A percentile compares a stretch with the other conserved stretches of the same genome.
Conservation (phyloP, 2,888 invertebrate genomes). For the Temnothorax ravouxi region DNA sequence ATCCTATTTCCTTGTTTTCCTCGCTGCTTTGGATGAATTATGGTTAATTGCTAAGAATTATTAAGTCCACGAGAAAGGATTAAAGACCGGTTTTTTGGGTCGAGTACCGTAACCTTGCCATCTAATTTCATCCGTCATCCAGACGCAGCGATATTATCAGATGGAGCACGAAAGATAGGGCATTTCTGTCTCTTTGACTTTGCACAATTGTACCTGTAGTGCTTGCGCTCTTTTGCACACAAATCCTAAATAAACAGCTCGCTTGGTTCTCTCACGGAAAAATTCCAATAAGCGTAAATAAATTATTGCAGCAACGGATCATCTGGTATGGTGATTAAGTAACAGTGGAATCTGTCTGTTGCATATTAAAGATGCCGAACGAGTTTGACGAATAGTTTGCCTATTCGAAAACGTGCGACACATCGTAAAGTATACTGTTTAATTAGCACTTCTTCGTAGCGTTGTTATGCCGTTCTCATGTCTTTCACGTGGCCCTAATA, state of each 20-base stretch:
- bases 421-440: not conserved
- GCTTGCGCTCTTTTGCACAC: conserved; percentile 20
- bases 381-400: not conserved
- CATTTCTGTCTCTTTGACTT: conserved; percentile 8
- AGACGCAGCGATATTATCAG: not conserved
- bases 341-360: not conserved
- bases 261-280: not conserved
- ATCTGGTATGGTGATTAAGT: not conserved
- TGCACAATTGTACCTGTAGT: not conserved
- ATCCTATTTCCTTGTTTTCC: not conserved
- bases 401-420: not conserved
- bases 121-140: conserved; percentile 10
- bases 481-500: not conserved
- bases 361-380: not conserved
- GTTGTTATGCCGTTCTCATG: not conserved
- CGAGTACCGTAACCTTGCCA: conserved; percentile 20
- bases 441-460: not conserved
- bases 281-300: not conserved
- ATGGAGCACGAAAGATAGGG: not conserved
- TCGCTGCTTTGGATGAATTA: not conserved
- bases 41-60: not conserved
- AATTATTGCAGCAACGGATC: not conserved
- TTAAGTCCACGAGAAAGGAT: conserved; percentile 1
- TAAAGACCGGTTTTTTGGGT: conserved; percentile 37
- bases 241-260: conserved; percentile 1